Percentiles rank a stretch among this genome's conserved stretches.
phyloP scores from a whole-genome alignment of 1,140 invertebrate genomes.

The Anastrepha ludens region DNA sequence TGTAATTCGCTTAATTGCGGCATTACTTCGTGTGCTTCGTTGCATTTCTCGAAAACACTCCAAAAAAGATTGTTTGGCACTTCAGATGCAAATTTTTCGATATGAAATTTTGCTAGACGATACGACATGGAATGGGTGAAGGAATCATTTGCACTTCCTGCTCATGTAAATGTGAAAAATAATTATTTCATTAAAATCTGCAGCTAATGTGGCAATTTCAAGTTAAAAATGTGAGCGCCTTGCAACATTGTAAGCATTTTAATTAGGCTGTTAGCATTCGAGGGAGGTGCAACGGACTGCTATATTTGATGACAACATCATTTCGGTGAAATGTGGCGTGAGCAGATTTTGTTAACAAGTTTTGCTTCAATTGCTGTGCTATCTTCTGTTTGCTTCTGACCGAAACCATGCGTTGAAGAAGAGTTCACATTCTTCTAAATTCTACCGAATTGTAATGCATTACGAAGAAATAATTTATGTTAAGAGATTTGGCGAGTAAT shows the following conservation, averaged over 20 bases:
- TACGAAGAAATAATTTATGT: no score
- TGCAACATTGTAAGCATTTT: constrained; percentile 40
- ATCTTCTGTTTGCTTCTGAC: not conserved
- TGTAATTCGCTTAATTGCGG: constrained; percentile 41
- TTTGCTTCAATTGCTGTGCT: not conserved
- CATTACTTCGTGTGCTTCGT: constrained; percentile 30
- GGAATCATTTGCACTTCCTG: constrained; percentile 39
- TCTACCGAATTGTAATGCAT: no score
- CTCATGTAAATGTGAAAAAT: constrained; percentile 35
- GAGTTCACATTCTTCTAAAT: not conserved
- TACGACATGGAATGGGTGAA: not conserved
- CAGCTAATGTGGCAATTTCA: constrained; percentile 14
- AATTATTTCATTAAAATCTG: constrained; percentile 48
- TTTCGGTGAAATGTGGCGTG: constrained; percentile 23
- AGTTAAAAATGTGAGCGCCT: constrained; percentile 6
- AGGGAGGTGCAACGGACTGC: not conserved
- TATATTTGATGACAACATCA: constrained; percentile 39
- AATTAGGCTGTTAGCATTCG: constrained; percentile 48
- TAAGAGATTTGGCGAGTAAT: no score
- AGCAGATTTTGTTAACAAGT: constrained; percentile 40
- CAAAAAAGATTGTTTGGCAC: not conserved
- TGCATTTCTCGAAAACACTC: constrained; percentile 14
- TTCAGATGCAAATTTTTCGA: not conserved
- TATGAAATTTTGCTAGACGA: no score
- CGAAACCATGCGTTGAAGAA: not conserved